These are phyloP conservation scores for Yponomeuta plumbellus DNA, from an alignment of 2,888 invertebrate genomes.

Conservation along the genomic window DNA sequence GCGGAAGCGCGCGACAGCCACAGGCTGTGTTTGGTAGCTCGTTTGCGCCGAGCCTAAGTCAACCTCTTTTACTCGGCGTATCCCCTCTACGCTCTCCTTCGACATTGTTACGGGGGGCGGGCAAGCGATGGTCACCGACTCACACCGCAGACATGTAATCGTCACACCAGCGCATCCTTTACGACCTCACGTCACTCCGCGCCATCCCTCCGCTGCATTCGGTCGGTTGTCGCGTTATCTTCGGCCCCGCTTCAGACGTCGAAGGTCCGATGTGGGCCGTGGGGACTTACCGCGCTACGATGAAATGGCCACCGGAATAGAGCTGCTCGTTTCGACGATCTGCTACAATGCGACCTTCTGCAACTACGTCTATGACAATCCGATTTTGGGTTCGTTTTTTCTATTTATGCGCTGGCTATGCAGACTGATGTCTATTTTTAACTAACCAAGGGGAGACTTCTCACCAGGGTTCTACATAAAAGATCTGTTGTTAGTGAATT, in stretches of 20 bases:
- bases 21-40: no score
- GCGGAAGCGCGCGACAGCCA: no score
- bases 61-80: no score
- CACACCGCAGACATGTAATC: not conserved
- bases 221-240: not conserved
- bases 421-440: not conserved
- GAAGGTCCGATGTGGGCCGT: not conserved
- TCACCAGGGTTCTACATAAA: not conserved
- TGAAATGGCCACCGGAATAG: constrained; percentile 55
- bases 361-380: constrained; percentile 47
- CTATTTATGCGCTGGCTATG: constrained; percentile 12
- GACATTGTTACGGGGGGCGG: not conserved
- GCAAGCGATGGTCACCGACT: not conserved
- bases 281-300: constrained; percentile 21
- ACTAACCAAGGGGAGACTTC: not conserved
- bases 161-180: not conserved
- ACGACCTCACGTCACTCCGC: not conserved
- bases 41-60: no score
- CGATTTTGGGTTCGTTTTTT: constrained; percentile 32
- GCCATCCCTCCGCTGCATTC: not conserved
- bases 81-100: constrained; percentile 1
- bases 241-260: not conserved
- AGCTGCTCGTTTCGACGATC: constrained; percentile 58
- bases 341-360: constrained; percentile 61
- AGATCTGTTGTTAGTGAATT: no score